Evolutionary conservation across 2,888 invertebrate genomes (phyloP).

Genomic region (Idaea straminata): DNA sequence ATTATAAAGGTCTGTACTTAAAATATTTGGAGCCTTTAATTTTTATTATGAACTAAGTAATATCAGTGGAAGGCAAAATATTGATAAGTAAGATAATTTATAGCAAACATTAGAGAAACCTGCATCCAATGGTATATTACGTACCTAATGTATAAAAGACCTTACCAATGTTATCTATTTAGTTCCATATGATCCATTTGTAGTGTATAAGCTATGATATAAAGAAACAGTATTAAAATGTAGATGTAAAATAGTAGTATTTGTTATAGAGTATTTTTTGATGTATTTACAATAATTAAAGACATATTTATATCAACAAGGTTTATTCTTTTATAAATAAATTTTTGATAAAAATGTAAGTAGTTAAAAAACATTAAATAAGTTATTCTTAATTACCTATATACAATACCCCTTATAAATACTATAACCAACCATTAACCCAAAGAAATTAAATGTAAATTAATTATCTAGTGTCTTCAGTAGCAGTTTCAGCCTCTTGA

Average conservation of each 20-base stretch:
- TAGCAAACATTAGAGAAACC: too few relatives aligned
- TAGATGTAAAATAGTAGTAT: not conserved
- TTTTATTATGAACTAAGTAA: not conserved
- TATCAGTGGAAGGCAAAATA: too few relatives aligned
- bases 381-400: not conserved
- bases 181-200: not conserved
- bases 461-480: conserved; percentile 59
- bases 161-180: not conserved
- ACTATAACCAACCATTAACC: conserved; percentile 19
- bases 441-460: conserved; percentile 13
- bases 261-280: not conserved
- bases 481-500: conserved; percentile 53
- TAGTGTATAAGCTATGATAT: conserved; percentile 4
- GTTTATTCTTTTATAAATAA: conserved; percentile 9
- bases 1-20: not conserved
- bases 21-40: not conserved
- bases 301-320: not conserved
- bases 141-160: not conserved
- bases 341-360: not conserved
- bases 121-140: not conserved
- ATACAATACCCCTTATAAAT: conserved; percentile 24
- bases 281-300: not conserved
- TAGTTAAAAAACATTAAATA: conserved; percentile 7
- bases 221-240: conserved; percentile 29
- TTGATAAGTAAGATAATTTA: too few relatives aligned